These are phyloP conservation scores for Megathymus violae DNA, from an alignment of 1,140 invertebrate species.

Conservation along the genomic window DNA sequence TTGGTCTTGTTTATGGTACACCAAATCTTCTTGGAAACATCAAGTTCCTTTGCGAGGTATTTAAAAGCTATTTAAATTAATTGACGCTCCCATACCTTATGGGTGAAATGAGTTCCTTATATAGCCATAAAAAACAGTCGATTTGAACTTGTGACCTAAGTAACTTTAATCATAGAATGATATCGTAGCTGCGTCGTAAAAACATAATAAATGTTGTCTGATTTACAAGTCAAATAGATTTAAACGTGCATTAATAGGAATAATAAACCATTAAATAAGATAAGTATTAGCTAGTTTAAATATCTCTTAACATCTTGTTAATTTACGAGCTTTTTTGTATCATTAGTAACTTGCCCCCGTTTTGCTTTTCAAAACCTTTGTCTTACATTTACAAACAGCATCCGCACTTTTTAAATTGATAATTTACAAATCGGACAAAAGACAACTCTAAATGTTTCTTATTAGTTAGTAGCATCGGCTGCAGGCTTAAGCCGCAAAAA, in stretches of 20 bases:
- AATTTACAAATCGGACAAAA: neutral
- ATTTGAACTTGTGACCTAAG: neutral
- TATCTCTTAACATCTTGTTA: too few relatives aligned
- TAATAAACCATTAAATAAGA: neutral
- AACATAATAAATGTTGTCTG: neutral
- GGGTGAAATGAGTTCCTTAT: neutral
- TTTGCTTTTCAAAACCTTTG: too few relatives aligned
- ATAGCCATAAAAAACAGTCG: constrained; percentile 5
- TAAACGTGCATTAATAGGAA: neutral
- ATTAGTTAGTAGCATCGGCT: constrained; percentile 9
- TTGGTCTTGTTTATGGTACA: constrained; percentile 48
- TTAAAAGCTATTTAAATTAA: constrained; percentile 18
- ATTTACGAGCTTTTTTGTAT: too few relatives aligned
- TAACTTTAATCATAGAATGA: neutral
- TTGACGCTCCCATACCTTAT: constrained; percentile 14
- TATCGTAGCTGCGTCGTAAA: neutral
- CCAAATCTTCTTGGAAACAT: constrained; percentile 4
- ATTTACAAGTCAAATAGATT: neutral
- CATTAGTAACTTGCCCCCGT: too few relatives aligned
- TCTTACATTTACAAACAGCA: too few relatives aligned
- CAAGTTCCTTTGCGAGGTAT: neutral
- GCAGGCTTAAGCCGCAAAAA: constrained; percentile 16
- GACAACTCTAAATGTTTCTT: neutral
- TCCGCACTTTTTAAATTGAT: constrained; percentile 20
- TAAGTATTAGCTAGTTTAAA: too few relatives aligned